phyloP scores from a whole-genome alignment of 2,113 vertebrate genomes.

The Candoia aspera region DNA sequence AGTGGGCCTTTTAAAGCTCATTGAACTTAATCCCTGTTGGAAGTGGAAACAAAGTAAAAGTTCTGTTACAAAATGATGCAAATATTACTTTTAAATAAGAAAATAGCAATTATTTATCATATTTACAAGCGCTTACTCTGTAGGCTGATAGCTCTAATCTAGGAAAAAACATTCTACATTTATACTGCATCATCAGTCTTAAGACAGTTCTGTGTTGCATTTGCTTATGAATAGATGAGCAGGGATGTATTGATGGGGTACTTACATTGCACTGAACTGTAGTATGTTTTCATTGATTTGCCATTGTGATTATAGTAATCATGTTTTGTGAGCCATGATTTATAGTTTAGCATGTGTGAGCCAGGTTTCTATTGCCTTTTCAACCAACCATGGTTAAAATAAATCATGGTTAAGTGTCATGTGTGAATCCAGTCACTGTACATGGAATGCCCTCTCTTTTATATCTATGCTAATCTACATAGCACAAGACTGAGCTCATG shows the following conservation, averaged over 20 bases:
- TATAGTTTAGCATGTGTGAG: not conserved
- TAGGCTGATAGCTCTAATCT: not conserved
- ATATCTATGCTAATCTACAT: not conserved
- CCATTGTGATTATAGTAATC: not conserved
- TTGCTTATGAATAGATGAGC: not conserved
- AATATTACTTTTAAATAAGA: not conserved
- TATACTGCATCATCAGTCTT: not conserved
- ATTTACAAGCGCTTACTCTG: not conserved
- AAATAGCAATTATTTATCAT: not conserved
- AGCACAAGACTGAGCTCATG: not conserved
- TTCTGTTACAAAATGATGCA: not conserved
- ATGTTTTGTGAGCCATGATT: not conserved
- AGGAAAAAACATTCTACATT: not conserved
- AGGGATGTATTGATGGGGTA: not conserved
- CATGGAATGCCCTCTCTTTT: not conserved
- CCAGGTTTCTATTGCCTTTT: not conserved
- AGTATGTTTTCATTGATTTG: not conserved
- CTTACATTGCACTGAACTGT: not conserved
- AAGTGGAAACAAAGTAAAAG: not conserved
- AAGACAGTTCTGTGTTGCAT: not conserved
- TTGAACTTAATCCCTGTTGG: not conserved
- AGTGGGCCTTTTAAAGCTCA: not conserved
- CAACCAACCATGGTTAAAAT: not conserved
- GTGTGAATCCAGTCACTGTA: not conserved
- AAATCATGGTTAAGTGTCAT: not conserved